A percentile compares a stretch with the other conserved stretches of the same genome.
phyloP scores from a whole-genome alignment of 2,113 vertebrate species.

The Pelecanoides urinatrix region DNA sequence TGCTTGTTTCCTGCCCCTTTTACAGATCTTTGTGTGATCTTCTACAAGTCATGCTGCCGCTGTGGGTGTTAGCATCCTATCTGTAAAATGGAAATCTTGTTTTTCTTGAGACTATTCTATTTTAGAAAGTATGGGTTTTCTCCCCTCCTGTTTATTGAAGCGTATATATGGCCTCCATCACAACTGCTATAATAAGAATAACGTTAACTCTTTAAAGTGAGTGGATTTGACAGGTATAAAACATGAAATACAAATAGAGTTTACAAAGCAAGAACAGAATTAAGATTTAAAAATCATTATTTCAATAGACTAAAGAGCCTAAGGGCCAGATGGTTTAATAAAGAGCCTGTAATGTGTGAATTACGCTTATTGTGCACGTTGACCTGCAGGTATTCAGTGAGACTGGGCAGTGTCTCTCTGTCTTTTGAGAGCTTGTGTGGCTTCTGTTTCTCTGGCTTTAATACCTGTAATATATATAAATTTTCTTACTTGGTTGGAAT shows the following conservation, averaged over 20 bases:
- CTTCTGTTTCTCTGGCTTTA: not conserved
- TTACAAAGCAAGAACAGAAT: not conserved
- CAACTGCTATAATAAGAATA: not conserved
- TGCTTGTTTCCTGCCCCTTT: not conserved
- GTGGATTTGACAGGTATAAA: not conserved
- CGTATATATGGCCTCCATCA: not conserved
- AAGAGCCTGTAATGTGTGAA: not conserved
- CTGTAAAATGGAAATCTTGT: not conserved
- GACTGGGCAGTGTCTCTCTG: not conserved
- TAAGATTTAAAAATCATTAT: not conserved
- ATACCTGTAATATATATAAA: not conserved
- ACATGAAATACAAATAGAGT: not conserved
- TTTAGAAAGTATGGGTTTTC: accelerated
- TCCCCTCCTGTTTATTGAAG: not conserved
- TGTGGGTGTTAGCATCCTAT: not conserved
- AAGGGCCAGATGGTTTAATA: not conserved
- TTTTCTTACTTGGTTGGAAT: not conserved
- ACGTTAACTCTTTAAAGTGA: not conserved
- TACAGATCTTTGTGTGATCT: not conserved
- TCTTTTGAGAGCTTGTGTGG: not conserved
- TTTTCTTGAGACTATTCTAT: not conserved
- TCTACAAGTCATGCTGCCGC: not conserved
- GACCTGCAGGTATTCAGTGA: not conserved
- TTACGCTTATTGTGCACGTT: not conserved
- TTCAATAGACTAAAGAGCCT: not conserved